These are phyloP conservation scores for Drosophila aldrichi DNA, from an alignment of 2,888 invertebrate species.

Conservation along the genomic window DNA sequence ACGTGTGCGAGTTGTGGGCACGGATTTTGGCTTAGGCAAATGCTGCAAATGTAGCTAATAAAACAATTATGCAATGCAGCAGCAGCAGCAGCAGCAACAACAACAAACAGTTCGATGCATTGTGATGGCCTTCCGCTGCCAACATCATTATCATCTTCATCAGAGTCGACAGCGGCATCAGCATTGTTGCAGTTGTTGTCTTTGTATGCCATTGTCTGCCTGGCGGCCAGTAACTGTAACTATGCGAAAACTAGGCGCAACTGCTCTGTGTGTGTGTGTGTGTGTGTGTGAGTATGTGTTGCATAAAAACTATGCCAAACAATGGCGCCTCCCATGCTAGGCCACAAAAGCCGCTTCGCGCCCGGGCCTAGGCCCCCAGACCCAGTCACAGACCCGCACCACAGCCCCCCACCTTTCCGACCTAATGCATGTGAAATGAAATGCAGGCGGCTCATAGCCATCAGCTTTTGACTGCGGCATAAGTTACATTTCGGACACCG, in stretches of 20 bases:
- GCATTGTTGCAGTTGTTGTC: conserved; percentile 57
- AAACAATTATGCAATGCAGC: conserved; percentile 76
- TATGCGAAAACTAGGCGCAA: conserved; percentile 70
- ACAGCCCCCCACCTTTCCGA: not conserved
- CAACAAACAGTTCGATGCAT: conserved; percentile 18
- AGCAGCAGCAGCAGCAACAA: conserved; percentile 33
- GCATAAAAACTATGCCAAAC: conserved; percentile 71
- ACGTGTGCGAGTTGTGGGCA: conserved; percentile 36
- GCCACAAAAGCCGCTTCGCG: conserved; percentile 50
- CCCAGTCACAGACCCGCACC: too few relatives aligned
- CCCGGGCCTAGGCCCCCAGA: too few relatives aligned
- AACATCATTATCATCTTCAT: conserved; percentile 51
- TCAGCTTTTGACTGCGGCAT: conserved; percentile 67
- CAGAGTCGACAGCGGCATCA: conserved; percentile 48
- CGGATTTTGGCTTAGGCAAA: conserved; percentile 71
- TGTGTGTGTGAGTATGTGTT: conserved; percentile 26
- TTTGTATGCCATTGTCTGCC: conserved; percentile 69
- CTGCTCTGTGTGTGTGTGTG: conserved; percentile 19
- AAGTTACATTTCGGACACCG: conserved; percentile 71
- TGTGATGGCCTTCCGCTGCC: conserved; percentile 28
- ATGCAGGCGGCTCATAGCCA: conserved; percentile 62
- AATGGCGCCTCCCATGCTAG: conserved; percentile 74
- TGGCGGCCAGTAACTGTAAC: conserved; percentile 71
- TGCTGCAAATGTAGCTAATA: conserved; percentile 73
- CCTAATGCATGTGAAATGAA: conserved; percentile 62